Base-by-base conservation (phyloP, 2,888 invertebrate species). In the Troides oblongomaculatus region DNA sequence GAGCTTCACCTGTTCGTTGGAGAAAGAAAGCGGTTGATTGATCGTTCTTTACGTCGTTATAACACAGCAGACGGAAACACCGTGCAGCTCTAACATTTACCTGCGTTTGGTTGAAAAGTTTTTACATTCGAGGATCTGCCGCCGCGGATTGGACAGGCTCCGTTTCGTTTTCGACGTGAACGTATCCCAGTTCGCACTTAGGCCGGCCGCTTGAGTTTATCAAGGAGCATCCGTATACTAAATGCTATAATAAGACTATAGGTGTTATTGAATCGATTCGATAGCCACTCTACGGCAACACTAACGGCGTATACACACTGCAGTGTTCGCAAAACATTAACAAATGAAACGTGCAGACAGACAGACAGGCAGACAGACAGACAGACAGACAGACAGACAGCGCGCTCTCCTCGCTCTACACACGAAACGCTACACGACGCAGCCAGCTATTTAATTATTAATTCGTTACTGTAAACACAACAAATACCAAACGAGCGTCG, bases 381-480 rank as follows among this genome's bases (percentile, higher is more conserved):
- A 0, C 30, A 53, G 39, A 8, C 39, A 39, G 39, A 8, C 39
- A 39, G 39, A 8, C 39, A 39, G 39, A 39, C 39, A 39, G 39
- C 39, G 10, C 39, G 39, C 39, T 39, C 39, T 3, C 39, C 39
- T 39, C 39, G 10, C 39, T 39, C 39, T 39, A 39, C 39, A 39
- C 39, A 39, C 39, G 39, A 83, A 78, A 79, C 72, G 77, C 79
- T 82, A 84, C 10, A 6, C 39, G 39, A 78, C 77, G 78, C 79
- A 84, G 84, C 82, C 78, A 78, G 81, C 79, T 80, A 39, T 1
- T 39, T 80, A 70, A 67, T 77, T 72, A 74, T 81, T 76, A 75
- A 74, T 77, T 79, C 77, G 70, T 81, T 77, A 79, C 72, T 84
- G 84, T 85, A 85, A 84, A 86, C 87, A 86, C 83, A 85, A 84